These are phyloP conservation scores for Elephantulus edwardii DNA, from an alignment of 2,113 vertebrate genomes.

Conservation along the genomic window DNA sequence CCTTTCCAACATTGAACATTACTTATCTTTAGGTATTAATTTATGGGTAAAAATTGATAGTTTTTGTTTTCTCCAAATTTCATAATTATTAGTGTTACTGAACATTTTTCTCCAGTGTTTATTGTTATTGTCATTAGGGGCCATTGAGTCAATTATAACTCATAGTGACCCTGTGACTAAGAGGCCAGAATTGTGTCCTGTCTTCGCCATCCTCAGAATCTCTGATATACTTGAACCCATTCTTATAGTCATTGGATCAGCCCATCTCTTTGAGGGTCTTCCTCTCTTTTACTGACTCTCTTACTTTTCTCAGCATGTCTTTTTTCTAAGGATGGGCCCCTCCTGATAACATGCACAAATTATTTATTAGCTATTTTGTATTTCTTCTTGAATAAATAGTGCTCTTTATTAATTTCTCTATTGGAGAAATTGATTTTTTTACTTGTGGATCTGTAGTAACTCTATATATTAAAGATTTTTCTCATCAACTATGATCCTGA, in stretches of 20 bases:
- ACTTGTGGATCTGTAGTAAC: neutral
- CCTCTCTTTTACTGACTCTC: too few species aligned
- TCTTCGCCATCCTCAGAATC: too few species aligned
- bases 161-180: too few species aligned
- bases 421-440: neutral
- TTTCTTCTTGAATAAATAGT: neutral
- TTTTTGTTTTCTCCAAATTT: slow-evolving; percentile 1
- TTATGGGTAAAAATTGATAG: neutral
- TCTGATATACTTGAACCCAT: too few species aligned
- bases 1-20: neutral
- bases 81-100: neutral
- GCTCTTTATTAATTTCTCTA: neutral
- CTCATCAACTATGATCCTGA: neutral
- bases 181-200: too few species aligned
- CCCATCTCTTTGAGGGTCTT: too few species aligned
- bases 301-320: too few species aligned
- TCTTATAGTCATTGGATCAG: too few species aligned
- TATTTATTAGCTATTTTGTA: neutral
- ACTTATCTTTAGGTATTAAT: slow-evolving; percentile 27
- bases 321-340: too few species aligned
- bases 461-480: neutral
- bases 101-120: neutral
- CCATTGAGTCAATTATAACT: too few species aligned
- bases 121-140: too few species aligned
- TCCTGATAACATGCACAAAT: too few species aligned